A percentile compares a stretch with the other conserved stretches of the same genome.
Evolutionary conservation across 1,140 invertebrate species (phyloP).

Genomic region (Hylaeus volcanicus): DNA sequence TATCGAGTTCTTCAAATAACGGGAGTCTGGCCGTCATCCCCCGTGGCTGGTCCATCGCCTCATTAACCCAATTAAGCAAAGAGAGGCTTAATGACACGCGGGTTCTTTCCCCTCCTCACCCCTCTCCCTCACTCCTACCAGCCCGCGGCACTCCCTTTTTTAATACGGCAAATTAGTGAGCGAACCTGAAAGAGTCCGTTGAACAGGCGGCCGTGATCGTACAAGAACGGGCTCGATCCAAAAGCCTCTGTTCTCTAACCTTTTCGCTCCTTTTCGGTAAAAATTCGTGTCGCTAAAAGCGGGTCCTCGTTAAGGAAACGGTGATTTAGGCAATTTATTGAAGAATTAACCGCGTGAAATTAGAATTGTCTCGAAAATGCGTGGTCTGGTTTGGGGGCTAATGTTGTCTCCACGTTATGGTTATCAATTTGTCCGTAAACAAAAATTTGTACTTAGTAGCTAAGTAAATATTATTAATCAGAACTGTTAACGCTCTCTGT

Average conservation of each 20-base stretch:
- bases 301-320: constrained; percentile 29
- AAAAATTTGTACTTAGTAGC: too few species aligned
- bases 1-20: constrained; percentile 47
- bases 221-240: constrained; percentile 38
- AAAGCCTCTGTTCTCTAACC: constrained; percentile 43
- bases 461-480: too few species aligned
- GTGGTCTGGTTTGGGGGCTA: too few species aligned
- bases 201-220: constrained; percentile 55
- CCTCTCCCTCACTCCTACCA: too few species aligned
- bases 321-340: not conserved
- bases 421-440: too few species aligned
- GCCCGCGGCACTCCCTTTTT: constrained; percentile 10
- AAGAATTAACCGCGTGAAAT: too few species aligned
- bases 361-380: too few species aligned
- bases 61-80: constrained; percentile 76
- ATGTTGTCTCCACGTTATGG: too few species aligned
- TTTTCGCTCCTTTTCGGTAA: constrained; percentile 30
- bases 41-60: constrained; percentile 66
- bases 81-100: constrained; percentile 68
- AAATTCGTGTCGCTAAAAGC: constrained; percentile 49
- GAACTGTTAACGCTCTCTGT: too few species aligned
- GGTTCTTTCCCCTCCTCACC: constrained; percentile 32
- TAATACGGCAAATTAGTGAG: constrained; percentile 63
- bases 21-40: constrained; percentile 62
- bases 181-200: constrained; percentile 49